These are phyloP conservation scores for Mus caroli DNA, from an alignment of 2,797 vertebrate species.

Conservation along the genomic window DNA sequence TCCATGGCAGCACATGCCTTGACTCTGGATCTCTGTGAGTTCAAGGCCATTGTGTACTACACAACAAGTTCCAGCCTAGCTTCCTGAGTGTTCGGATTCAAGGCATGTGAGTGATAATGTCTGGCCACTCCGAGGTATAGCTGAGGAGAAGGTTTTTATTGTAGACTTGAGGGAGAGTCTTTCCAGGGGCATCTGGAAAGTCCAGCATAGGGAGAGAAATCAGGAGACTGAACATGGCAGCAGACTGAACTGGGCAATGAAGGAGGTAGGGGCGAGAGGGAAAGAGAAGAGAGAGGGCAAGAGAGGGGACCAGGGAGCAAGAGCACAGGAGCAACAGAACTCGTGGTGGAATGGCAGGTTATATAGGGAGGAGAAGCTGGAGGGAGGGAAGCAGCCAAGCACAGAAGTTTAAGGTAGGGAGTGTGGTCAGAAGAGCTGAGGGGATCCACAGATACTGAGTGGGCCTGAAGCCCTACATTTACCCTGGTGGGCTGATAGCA, in stretches of 20 bases:
- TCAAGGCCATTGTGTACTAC: background rate
- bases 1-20: background rate
- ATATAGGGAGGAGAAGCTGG: background rate
- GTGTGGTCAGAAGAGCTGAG: background rate
- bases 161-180: background rate
- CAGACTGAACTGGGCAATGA: background rate
- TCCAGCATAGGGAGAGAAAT: too few relatives aligned
- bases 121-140: background rate
- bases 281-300: background rate
- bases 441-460: background rate
- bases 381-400: background rate
- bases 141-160: background rate
- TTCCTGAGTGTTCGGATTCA: background rate
- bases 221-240: background rate
- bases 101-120: background rate
- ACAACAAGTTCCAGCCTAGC: background rate
- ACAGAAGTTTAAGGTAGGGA: background rate
- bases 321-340: background rate
- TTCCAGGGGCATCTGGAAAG: background rate
- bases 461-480: background rate
- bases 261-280: background rate
- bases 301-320: background rate
- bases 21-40: background rate
- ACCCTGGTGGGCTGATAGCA: too few relatives aligned
- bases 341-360: background rate